A percentile compares a stretch with the other conserved stretches of the same genome.
Conservation (phyloP, 2,113 vertebrate genomes). For the Gymnobelideus leadbeateri region DNA sequence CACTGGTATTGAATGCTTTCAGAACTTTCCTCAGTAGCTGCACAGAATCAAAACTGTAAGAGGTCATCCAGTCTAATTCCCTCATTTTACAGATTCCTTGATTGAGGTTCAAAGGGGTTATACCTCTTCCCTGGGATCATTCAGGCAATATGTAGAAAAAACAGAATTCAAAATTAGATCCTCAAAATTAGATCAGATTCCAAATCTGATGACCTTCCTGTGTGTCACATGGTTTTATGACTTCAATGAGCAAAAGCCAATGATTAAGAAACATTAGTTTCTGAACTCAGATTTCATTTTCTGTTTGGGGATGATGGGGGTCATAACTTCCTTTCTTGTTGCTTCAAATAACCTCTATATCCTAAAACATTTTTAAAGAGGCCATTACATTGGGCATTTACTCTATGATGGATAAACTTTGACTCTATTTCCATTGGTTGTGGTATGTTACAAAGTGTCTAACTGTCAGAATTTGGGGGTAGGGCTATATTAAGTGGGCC, state of each 20-base stretch:
- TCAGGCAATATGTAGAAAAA: background rate
- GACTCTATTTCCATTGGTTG: background rate
- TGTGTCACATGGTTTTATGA: background rate
- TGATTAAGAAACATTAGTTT: background rate
- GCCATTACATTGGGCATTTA: background rate
- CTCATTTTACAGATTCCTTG: background rate
- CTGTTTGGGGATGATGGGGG: background rate
- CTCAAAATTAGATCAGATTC: too few relatives aligned
- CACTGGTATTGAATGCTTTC: background rate
- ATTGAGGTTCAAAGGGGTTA: background rate
- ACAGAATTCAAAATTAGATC: background rate
- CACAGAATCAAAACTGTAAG: background rate
- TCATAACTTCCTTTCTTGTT: background rate
- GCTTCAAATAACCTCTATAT: background rate
- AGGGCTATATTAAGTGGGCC: background rate
- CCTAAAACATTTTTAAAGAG: background rate
- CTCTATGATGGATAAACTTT: background rate
- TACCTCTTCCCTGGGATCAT: background rate
- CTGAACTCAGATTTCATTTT: background rate
- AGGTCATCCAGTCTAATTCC: background rate
- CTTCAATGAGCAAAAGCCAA: background rate
- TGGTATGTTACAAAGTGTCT: background rate
- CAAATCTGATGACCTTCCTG: background rate
- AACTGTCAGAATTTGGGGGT: background rate
- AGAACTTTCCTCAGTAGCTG: background rate